Evolutionary conservation across 2,888 invertebrate species (phyloP), one percentile per base, ranked within the genome.

Genomic region (Rhingia campestris): DNA sequence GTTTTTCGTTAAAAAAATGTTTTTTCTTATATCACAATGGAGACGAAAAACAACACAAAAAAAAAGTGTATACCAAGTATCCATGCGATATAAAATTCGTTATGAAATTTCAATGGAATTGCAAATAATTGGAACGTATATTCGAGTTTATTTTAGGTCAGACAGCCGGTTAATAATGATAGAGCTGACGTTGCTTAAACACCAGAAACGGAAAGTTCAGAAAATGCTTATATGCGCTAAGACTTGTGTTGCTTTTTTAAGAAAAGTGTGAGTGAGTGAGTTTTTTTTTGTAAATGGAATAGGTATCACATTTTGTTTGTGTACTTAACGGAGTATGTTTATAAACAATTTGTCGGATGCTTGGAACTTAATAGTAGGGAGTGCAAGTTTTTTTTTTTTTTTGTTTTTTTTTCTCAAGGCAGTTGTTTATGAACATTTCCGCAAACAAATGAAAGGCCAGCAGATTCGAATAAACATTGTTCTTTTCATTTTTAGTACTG

Each of bases 41-140:
- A 10, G 7, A 41, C 37, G 37, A n/a, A 41, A 66, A 22, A 22
- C n/a, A 22, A 22, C 22, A 22, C 22, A 37, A 64, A 10, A 10
- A 47, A 47, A 12, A 51, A 7, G n/a, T n/a, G n/a, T n/a, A n/a
- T n/a, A n/a, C n/a, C n/a, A n/a, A n/a, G 53, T 53, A 66, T 39
- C 66, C 12, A 1, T 43, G 32, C 41, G 33, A 43, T 54, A 54
- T 43, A 53, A 54, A 43, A 22, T 22, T 66, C 41, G 14, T 67
- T 43, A 39, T 67, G 54, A 67, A 67, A 43, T 14, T 67, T 54
- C 43, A 39, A 43, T 67, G 33, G 53, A 67, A 67, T 54, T 54
- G 41, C 33, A 53, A 53, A 39, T 7, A 64, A 39, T 30, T 49
- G 22, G 37, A 64, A 64, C 47, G 63, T 30, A 14, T 47, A 35